These are phyloP conservation scores for Beroe ovata DNA, from an alignment of 37 sponge, comb jelly and placozoan genomes.

Conservation along the genomic window DNA sequence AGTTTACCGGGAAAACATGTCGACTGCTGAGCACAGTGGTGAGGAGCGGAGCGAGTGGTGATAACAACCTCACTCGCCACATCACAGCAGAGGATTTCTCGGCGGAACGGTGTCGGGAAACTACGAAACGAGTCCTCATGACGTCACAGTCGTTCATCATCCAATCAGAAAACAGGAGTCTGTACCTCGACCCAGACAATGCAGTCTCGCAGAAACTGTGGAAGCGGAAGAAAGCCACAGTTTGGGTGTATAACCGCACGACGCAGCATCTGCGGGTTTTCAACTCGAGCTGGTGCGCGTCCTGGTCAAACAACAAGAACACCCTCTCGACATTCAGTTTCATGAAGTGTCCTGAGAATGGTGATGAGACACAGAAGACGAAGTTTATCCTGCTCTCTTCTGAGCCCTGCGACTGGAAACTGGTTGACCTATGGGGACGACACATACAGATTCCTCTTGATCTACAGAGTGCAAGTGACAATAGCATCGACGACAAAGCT, in stretches of 20 bases:
- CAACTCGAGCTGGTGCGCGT: background rate
- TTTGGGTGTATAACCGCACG: background rate
- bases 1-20: background rate
- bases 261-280: background rate
- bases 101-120: background rate
- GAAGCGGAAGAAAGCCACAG: constrained; percentile 7
- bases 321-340: background rate
- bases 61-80: too few species aligned
- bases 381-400: background rate
- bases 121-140: background rate
- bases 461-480: background rate
- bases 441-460: background rate
- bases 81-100: background rate
- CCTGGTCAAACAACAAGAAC: background rate
- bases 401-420: background rate
- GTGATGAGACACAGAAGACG: background rate
- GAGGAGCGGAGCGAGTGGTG: too few species aligned
- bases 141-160: background rate
- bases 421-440: background rate
- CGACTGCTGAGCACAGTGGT: too few species aligned
- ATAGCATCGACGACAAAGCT: background rate
- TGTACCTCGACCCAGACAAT: background rate
- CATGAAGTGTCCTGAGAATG: background rate
- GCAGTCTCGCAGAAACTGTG: background rate
- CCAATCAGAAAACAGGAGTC: background rate